Evolutionary conservation across 2,888 invertebrate genomes (phyloP).

Genomic region (Diplazon laetatorius): DNA sequence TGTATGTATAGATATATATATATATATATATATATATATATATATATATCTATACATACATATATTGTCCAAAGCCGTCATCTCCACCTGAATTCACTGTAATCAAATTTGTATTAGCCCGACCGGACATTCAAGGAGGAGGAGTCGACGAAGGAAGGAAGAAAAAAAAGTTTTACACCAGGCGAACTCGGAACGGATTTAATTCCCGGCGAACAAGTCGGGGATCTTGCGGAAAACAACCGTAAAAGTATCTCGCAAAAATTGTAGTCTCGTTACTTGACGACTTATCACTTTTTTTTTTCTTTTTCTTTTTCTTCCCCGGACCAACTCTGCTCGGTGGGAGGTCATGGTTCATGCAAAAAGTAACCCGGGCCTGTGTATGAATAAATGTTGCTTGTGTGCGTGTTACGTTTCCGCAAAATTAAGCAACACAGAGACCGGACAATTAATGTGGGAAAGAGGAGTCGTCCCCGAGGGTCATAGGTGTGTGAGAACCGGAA

Average conservation of each 20-base stretch:
- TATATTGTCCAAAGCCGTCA: background rate
- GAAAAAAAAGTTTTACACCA: background rate
- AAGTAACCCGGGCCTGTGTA: constrained; percentile 7
- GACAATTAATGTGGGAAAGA: constrained; percentile 79
- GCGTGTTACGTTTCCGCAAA: constrained; percentile 68
- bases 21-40: no score
- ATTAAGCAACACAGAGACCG: constrained; percentile 67
- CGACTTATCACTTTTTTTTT: constrained; percentile 52
- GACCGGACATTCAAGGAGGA: background rate
- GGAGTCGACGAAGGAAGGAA: constrained; percentile 4
- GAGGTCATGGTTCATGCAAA: constrained; percentile 67
- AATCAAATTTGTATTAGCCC: constrained; percentile 10
- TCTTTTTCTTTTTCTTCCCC: constrained; percentile 50
- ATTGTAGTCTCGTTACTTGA: constrained; percentile 58
- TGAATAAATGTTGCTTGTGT: constrained; percentile 23
- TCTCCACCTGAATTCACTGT: background rate
- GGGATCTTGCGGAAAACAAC: constrained; percentile 24
- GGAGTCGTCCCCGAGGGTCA: constrained; percentile 73
- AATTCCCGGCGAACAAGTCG: constrained; percentile 42
- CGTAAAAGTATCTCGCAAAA: constrained; percentile 65
- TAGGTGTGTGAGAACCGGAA: constrained; percentile 80
- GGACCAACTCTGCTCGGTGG: constrained; percentile 50
- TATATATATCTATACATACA: no score
- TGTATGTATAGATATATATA: no score
- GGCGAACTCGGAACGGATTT: constrained; percentile 67